These are phyloP conservation scores for Haliaeetus leucogaster DNA, from an alignment of 2,113 vertebrate species.

Conservation along the genomic window DNA sequence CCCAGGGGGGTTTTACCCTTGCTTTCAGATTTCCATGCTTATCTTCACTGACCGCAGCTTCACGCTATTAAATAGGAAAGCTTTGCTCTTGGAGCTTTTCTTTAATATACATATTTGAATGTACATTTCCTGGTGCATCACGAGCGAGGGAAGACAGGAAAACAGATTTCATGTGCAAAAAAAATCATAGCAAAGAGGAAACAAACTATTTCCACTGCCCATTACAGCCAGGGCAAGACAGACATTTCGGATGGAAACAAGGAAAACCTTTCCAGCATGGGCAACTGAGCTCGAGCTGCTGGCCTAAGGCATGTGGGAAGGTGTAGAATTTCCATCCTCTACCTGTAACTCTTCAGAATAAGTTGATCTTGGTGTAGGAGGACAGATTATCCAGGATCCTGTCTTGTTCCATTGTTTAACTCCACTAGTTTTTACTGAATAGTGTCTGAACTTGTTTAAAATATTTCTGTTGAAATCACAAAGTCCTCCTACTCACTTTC, in stretches of 20 bases:
- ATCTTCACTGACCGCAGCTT: neutral
- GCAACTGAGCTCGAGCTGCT: neutral
- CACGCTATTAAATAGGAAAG: neutral
- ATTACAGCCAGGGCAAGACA: neutral
- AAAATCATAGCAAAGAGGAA: neutral
- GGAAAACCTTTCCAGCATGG: neutral
- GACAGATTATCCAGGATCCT: neutral
- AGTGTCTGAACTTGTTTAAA: constrained; percentile 1
- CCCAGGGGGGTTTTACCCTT: neutral
- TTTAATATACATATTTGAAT: neutral
- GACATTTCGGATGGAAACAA: neutral
- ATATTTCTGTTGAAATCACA: neutral
- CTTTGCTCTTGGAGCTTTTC: neutral
- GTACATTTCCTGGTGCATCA: neutral
- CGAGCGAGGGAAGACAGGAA: fast-evolving
- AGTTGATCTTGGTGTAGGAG: neutral
- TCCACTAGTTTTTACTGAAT: neutral
- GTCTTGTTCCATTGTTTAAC: neutral
- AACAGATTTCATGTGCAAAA: neutral
- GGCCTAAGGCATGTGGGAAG: neutral
- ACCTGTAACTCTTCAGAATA: neutral
- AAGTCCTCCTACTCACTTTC: constrained; percentile 22
- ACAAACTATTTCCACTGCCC: neutral
- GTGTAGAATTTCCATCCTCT: neutral
- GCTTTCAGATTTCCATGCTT: neutral